A percentile compares a stretch with the other conserved stretches of the same genome.
Evolutionary conservation across 2,113 vertebrate genomes (phyloP).

Genomic region (Passer montanus): DNA sequence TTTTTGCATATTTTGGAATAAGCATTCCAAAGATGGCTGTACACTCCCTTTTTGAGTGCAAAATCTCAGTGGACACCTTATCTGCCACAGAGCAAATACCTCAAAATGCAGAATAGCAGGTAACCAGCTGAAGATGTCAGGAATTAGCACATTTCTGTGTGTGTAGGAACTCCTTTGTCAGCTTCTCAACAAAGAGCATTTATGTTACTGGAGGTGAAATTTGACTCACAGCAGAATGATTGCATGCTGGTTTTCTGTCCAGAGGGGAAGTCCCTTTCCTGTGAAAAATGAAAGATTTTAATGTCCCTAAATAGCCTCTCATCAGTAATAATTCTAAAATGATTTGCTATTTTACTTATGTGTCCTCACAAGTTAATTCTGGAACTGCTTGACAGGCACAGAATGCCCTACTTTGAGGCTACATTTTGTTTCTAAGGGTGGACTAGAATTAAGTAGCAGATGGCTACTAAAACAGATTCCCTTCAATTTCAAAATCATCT

Average conservation of each 20-base stretch:
- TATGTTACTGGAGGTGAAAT: neutral
- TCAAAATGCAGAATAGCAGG: neutral
- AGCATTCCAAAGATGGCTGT: neutral
- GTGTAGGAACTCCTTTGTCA: neutral
- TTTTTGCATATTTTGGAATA: neutral
- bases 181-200: neutral
- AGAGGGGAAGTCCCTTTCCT: neutral
- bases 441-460: constrained; percentile 1
- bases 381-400: neutral
- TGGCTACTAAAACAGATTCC: neutral
- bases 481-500: neutral
- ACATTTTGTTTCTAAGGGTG: neutral
- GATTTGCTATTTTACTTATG: neutral
- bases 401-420: neutral
- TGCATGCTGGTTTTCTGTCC: neutral
- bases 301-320: neutral
- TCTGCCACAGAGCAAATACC: neutral
- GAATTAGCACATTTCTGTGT: neutral
- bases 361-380: neutral
- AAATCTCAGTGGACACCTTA: neutral
- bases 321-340: neutral
- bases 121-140: neutral
- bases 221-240: neutral
- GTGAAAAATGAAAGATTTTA: neutral
- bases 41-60: neutral